Conservation (phyloP, 1,140 invertebrate genomes). For the Polyergus mexicanus region DNA sequence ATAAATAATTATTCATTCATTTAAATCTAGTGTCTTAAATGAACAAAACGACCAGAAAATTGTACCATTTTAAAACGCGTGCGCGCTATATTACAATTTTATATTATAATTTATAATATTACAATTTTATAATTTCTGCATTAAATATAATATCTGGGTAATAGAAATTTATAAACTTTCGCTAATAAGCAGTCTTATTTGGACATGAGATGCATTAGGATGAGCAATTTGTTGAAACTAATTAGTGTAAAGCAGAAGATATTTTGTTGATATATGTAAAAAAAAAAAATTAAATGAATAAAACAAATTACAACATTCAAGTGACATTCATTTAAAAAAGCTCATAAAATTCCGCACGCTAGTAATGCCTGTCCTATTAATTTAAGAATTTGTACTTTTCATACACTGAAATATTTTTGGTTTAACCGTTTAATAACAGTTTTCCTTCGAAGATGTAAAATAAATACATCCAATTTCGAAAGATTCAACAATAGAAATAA, state of each 20-base stretch:
- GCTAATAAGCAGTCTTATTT: too few relatives aligned
- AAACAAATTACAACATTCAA: neutral
- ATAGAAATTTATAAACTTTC: too few relatives aligned
- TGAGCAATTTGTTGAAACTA: too few relatives aligned
- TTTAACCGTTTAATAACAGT: neutral
- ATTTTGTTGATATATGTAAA: neutral
- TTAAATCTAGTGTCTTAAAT: neutral
- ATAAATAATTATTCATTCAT: neutral
- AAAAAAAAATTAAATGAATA: too few relatives aligned
- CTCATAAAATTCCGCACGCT: neutral
- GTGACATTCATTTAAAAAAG: neutral
- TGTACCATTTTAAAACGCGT: neutral
- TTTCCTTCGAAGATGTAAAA: neutral
- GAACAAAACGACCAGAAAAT: neutral
- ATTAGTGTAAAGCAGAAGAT: neutral
- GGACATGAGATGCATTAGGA: too few relatives aligned
- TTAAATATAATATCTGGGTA: neutral
- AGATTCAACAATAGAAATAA: constrained; percentile 10
- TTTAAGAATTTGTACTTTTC: neutral
- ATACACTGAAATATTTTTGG: neutral
- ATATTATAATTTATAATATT: neutral
- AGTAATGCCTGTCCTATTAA: neutral
- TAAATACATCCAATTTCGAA: constrained; percentile 24
- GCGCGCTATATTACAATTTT: neutral
- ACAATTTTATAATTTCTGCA: neutral